Evolutionary conservation across 2,797 vertebrate species (phyloP).

Genomic region (Sebastes melanostomus): DNA sequence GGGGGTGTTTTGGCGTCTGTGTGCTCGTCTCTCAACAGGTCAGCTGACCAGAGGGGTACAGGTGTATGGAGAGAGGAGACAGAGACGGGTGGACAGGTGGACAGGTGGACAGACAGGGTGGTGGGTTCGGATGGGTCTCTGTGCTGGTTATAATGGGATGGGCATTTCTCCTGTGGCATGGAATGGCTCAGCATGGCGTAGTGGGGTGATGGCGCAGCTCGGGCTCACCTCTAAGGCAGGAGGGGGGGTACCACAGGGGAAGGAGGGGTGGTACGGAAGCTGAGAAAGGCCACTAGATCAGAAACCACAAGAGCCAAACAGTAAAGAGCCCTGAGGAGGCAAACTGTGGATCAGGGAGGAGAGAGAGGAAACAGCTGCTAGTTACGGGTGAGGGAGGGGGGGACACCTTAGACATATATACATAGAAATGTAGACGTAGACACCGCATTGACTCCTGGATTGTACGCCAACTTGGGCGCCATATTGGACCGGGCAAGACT

Average conservation of each 20-base stretch:
- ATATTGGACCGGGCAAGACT: no score
- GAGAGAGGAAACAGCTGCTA: constrained; percentile 81
- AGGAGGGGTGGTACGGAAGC: constrained; percentile 91
- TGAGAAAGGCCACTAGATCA: constrained; percentile 99
- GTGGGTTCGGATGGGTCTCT: constrained; percentile 22
- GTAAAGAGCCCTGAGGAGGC: constrained; percentile 93
- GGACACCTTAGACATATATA: constrained; percentile 48
- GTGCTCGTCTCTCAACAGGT: neutral
- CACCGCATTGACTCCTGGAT: neutral
- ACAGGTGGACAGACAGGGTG: neutral
- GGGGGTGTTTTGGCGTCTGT: neutral
- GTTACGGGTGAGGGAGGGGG: constrained; percentile 78
- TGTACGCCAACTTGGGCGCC: no score
- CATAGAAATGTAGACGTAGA: constrained; percentile 4
- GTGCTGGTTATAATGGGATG: constrained; percentile 21
- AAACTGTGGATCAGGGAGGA: constrained; percentile 81
- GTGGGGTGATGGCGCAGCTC: constrained; percentile 51
- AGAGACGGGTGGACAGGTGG: constrained; percentile 7
- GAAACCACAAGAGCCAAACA: constrained; percentile 99
- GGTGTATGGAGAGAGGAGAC: constrained; percentile 18
- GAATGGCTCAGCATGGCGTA: constrained; percentile 63
- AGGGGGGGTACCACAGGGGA: constrained; percentile 92
- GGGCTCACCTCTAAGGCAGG: constrained; percentile 99
- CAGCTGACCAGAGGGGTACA: constrained; percentile 11
- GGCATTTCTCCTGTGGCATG: constrained; percentile 45